phyloP scores from a whole-genome alignment of 2,113 vertebrate genomes.

The Tachysurus vachellii region DNA sequence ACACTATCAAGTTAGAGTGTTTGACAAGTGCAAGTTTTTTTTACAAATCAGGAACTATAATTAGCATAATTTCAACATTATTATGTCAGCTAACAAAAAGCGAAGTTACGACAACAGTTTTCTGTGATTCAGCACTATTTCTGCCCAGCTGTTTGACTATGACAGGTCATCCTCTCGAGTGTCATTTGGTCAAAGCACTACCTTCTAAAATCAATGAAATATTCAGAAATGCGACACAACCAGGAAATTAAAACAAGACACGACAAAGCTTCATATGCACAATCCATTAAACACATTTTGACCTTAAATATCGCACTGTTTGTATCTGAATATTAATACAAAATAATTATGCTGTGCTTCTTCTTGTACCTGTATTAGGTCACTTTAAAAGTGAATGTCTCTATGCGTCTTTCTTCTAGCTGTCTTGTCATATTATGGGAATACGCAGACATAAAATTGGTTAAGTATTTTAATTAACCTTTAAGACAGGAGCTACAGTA shows the following conservation, averaged over 20 bases:
- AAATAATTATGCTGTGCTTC: conserved; percentile 4
- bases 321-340: conserved; percentile 12
- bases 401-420: not conserved
- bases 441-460: not conserved
- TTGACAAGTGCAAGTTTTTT: not conserved
- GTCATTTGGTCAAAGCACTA: not conserved
- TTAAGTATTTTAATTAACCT: conserved; percentile 28
- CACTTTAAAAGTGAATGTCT: not conserved
- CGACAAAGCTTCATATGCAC: not conserved
- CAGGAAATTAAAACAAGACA: not conserved
- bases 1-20: not conserved
- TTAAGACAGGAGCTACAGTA: conserved; percentile 11
- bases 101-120: not conserved
- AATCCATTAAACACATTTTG: not conserved
- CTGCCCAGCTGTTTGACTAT: not conserved
- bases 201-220: not conserved
- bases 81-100: not conserved
- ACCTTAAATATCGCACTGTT: not conserved
- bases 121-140: not conserved
- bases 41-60: not conserved
- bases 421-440: not conserved
- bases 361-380: not conserved
- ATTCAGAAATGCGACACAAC: not conserved
- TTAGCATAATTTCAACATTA: not conserved
- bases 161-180: not conserved